Percentiles rank a stretch among this genome's conserved stretches.
Conservation (phyloP, 2,888 invertebrate species). For the Nasonia oneida region DNA sequence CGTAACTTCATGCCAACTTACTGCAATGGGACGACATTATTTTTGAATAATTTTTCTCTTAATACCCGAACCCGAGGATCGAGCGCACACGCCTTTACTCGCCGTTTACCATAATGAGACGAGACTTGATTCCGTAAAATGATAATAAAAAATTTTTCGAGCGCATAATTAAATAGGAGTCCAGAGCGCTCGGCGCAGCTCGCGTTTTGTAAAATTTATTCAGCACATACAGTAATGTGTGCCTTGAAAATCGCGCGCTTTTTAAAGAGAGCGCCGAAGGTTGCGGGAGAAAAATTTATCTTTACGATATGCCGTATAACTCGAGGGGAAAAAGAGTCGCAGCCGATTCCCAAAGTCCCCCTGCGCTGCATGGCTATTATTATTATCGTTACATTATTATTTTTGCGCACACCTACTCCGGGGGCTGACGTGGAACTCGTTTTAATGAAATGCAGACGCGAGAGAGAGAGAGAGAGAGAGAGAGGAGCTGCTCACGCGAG, state of each 20-base stretch:
- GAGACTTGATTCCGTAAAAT: constrained; percentile 22
- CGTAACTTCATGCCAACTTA: constrained; percentile 1
- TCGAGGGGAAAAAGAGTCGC: neutral
- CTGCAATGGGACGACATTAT: constrained; percentile 15
- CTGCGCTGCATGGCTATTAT: neutral
- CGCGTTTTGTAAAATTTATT: constrained; percentile 21
- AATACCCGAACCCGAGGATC: neutral
- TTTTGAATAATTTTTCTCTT: constrained; percentile 19
- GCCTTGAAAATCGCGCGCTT: constrained; percentile 12
- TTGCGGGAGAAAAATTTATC: constrained; percentile 23
- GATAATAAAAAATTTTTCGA: constrained; percentile 33
- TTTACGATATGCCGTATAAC: constrained; percentile 3
- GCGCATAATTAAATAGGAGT: constrained; percentile 27
- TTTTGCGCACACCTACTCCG: neutral
- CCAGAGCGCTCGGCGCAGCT: neutral
- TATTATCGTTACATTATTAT: neutral
- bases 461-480: too few relatives aligned
- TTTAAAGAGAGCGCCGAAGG: constrained; percentile 1
- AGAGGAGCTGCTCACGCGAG: neutral
- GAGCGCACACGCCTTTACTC: neutral
- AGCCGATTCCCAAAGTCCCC: neutral
- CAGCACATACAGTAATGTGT: neutral
- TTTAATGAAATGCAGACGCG: constrained; percentile 10
- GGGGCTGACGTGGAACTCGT: neutral
- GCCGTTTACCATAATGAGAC: constrained; percentile 29